Conservation (phyloP, 2,888 invertebrate genomes). For the Eilema sororculum region DNA sequence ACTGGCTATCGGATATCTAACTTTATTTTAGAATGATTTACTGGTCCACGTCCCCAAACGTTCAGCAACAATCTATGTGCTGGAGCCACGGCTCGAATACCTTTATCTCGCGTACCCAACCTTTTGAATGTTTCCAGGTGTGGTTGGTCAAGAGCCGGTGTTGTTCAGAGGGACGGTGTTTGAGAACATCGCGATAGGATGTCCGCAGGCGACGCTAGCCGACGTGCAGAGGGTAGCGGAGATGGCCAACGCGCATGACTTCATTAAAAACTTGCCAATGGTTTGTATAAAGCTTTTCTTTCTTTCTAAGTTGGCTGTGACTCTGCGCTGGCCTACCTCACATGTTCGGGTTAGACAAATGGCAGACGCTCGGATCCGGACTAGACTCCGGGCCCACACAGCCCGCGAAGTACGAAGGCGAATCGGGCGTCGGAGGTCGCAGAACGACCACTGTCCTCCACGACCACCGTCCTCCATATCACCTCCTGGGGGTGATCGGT, state of each 20-base stretch:
- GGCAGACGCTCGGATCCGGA: too few relatives aligned
- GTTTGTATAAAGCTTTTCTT: conserved; percentile 72
- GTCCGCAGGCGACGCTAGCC: conserved; percentile 88
- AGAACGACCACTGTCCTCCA: too few relatives aligned
- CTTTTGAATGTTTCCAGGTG: conserved; percentile 68
- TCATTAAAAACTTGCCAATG: conserved; percentile 90
- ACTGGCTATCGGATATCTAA: neutral
- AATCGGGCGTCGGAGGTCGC: too few relatives aligned
- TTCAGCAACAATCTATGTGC: too few relatives aligned
- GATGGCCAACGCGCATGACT: conserved; percentile 92
- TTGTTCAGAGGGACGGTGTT: conserved; percentile 93
- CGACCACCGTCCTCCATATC: too few relatives aligned
- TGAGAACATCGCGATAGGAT: conserved; percentile 90
- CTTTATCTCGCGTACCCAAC: neutral
- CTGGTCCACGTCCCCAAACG: neutral
- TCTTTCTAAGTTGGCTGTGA: too few relatives aligned
- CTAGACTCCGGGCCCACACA: too few relatives aligned
- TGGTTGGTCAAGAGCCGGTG: conserved; percentile 96
- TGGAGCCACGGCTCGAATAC: neutral
- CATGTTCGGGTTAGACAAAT: too few relatives aligned
- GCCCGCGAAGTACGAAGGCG: too few relatives aligned
- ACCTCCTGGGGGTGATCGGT: too few relatives aligned
- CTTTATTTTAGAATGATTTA: too few relatives aligned
- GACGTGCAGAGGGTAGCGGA: conserved; percentile 91
- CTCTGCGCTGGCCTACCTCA: too few relatives aligned